Percentiles rank a stretch among this genome's conserved stretches.
Conservation (phyloP, 2,888 invertebrate species). For the Epistrophella euchroma region DNA sequence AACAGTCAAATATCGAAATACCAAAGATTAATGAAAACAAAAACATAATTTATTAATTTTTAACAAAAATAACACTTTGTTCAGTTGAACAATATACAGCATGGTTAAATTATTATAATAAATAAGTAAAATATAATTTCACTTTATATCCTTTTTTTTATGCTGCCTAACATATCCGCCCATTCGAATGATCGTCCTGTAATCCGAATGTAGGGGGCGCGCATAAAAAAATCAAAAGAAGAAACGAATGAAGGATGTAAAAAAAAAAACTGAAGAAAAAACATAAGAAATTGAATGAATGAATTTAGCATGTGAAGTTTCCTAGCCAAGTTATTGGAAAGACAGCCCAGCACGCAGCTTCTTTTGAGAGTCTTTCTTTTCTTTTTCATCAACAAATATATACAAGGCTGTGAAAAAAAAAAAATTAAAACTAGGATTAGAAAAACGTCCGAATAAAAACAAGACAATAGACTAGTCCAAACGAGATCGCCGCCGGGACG, state of each 20-base stretch:
- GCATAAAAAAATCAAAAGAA: constrained; percentile 35
- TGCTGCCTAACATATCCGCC: constrained; percentile 53
- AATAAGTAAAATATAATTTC: no score
- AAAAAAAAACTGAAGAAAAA: constrained; percentile 20
- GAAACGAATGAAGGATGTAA: constrained; percentile 21
- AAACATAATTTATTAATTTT: no score
- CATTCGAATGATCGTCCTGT: constrained; percentile 71
- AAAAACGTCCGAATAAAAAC: no score
- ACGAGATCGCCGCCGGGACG: no score
- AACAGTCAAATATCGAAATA: no score
- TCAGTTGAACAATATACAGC: no score
- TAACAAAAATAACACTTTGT: no score
- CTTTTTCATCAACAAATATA: constrained; percentile 22
- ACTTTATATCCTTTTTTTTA: constrained; percentile 59
- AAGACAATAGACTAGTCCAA: no score
- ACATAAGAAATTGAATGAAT: constrained; percentile 73
- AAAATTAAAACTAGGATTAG: no score
- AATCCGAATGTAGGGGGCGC: constrained; percentile 60
- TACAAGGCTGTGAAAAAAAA: constrained; percentile 2
- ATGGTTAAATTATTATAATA: no score
- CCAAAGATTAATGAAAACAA: no score
- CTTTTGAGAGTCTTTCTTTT: constrained; percentile 49
- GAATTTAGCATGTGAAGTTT: constrained; percentile 69
- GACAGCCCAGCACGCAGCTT: constrained; percentile 5
- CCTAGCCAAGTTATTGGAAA: constrained; percentile 63